Evolutionary conservation across 1,140 invertebrate species (phyloP).

Genomic region (Conus ventricosus): DNA sequence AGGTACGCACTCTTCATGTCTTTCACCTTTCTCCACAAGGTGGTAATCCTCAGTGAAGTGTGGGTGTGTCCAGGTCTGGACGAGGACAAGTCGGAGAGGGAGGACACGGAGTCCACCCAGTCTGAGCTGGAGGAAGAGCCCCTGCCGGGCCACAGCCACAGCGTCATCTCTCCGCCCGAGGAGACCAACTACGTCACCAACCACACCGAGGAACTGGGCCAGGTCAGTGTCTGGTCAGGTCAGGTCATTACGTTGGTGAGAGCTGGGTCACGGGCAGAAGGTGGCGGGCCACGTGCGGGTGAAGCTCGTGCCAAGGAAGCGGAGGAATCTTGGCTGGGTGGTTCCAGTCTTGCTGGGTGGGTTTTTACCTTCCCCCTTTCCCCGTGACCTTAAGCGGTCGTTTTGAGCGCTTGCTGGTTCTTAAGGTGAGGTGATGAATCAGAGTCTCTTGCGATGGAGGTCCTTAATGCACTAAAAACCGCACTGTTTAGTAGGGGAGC

Average conservation of each 20-base stretch:
- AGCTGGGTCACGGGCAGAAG: background rate
- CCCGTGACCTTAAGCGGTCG: no score
- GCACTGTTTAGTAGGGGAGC: no score
- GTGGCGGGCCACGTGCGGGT: background rate
- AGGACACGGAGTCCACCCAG: constrained; percentile 60
- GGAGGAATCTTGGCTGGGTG: no score
- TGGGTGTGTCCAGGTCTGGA: constrained; percentile 52
- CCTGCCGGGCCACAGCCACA: constrained; percentile 46
- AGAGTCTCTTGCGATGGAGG: no score
- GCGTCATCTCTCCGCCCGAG: constrained; percentile 61
- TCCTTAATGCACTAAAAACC: no score
- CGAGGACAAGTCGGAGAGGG: constrained; percentile 70
- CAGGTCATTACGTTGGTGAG: background rate
- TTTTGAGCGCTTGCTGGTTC: no score
- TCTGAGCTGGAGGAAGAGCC: constrained; percentile 54
- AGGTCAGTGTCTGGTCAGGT: constrained; percentile 72
- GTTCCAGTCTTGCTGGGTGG: no score
- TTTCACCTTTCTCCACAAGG: no score
- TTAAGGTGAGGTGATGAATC: no score
- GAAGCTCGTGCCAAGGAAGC: no score
- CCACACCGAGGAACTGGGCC: constrained; percentile 82
- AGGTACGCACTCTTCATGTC: no score
- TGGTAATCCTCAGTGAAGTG: background rate
- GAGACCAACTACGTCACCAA: constrained; percentile 75
- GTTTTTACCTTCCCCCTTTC: no score